A percentile compares a stretch with the other conserved stretches of the same genome.
These are phyloP conservation scores for Cichladusa arquata DNA, from an alignment of 2,113 vertebrate genomes.

Conservation along the genomic window DNA sequence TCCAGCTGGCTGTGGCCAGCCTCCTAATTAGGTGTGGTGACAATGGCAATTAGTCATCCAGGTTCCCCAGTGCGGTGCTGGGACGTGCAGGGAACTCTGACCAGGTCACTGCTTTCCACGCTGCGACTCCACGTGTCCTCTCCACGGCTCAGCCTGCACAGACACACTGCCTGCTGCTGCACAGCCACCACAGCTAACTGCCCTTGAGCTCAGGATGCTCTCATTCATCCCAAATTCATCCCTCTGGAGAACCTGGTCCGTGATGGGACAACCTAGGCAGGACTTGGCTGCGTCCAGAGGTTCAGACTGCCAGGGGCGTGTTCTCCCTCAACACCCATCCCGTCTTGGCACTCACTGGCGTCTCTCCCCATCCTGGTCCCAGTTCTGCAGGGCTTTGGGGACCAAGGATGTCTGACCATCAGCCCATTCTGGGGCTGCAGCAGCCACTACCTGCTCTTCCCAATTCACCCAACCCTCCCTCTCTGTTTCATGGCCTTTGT, in stretches of 20 bases:
- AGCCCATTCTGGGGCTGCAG: background rate
- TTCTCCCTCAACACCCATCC: background rate
- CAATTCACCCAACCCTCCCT: background rate
- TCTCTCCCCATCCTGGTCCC: background rate
- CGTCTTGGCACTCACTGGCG: background rate
- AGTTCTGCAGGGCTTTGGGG: background rate
- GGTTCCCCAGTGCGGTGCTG: background rate
- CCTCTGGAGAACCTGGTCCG: background rate
- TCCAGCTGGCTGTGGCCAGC: background rate
- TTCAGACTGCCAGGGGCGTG: background rate
- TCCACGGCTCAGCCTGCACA: rapidly evolving
- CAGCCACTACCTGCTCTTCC: background rate
- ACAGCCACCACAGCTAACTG: background rate
- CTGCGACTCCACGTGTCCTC: background rate
- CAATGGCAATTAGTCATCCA: conserved; percentile 21
- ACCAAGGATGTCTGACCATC: background rate
- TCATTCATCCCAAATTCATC: background rate
- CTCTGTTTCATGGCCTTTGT: background rate
- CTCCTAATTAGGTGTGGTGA: conserved; percentile 31
- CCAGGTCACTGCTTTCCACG: background rate
- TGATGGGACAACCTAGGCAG: background rate
- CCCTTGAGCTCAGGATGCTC: background rate
- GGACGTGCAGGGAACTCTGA: background rate
- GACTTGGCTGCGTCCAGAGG: background rate
- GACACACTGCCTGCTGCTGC: background rate